Conservation (phyloP, 2,797 vertebrate genomes). For the Sebastes hubbsi region DNA sequence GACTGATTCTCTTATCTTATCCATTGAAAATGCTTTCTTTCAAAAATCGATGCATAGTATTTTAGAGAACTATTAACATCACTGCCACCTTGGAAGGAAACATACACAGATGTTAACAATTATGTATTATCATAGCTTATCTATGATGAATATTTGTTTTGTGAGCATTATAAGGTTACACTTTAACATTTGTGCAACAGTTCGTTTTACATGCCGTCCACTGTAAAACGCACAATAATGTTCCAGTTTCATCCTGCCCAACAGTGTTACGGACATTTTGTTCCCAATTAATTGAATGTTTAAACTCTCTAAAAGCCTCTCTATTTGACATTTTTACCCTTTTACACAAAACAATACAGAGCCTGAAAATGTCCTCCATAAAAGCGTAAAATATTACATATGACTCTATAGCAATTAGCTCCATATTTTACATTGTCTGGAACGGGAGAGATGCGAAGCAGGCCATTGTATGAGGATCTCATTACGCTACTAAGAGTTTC, state of each 20-base stretch:
- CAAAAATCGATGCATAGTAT: not conserved
- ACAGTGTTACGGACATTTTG: conserved; percentile 9
- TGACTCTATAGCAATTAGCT: conserved; percentile 60
- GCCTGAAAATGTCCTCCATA: conserved; percentile 37
- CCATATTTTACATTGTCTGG: conserved; percentile 54
- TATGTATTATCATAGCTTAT: not conserved
- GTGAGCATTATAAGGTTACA: not conserved
- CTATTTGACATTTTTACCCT: conserved; percentile 37
- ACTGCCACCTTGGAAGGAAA: not conserved
- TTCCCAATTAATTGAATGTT: conserved; percentile 33
- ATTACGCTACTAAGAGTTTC: conserved; percentile 58
- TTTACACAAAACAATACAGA: conserved; percentile 35
- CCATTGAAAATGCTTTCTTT: not conserved
- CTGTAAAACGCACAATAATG: conserved; percentile 27
- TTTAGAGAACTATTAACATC: not conserved
- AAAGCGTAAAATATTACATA: conserved; percentile 55
- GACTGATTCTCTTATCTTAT: not conserved
- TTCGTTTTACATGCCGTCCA: conserved; percentile 21
- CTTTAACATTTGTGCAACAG: not conserved
- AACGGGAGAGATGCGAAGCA: conserved; percentile 57
- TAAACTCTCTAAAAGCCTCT: conserved; percentile 32
- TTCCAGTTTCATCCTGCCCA: not conserved
- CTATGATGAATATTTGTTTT: not conserved
- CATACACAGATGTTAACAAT: not conserved
- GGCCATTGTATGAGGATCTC: conserved; percentile 62